Percentiles rank a stretch among this genome's conserved stretches.
These are phyloP conservation scores for Microplitis manilae DNA, from an alignment of 2,888 invertebrate species.

Conservation along the genomic window DNA sequence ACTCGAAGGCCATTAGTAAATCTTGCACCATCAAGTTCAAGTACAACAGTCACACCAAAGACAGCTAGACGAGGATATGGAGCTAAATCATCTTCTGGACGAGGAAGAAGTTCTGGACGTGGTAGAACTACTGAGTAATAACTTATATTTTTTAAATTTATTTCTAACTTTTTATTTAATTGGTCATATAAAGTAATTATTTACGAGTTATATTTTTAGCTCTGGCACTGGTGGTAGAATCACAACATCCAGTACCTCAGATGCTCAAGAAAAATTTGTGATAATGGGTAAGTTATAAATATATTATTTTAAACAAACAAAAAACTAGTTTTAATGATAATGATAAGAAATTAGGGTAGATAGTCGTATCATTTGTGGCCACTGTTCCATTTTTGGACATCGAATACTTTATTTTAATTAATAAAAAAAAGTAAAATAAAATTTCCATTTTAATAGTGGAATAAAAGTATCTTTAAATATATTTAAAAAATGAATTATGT, in stretches of 20 bases:
- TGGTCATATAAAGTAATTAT: neutral
- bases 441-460: no score
- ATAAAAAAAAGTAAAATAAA: no score
- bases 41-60: conserved; percentile 18
- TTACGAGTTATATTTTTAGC: neutral
- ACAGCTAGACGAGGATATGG: conserved; percentile 33
- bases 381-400: no score
- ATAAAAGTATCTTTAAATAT: no score
- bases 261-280: conserved; percentile 22
- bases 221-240: conserved; percentile 22
- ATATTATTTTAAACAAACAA: neutral
- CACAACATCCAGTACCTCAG: conserved; percentile 30
- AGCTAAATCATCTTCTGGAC: conserved; percentile 42
- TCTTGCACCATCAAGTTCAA: conserved; percentile 32
- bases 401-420: no score
- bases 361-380: no score
- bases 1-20: conserved; percentile 44
- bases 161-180: neutral
- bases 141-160: neutral
- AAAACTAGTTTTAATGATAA: neutral
- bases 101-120: conserved; percentile 31
- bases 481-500: no score
- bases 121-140: conserved; percentile 36
- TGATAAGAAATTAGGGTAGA: conserved; percentile 1
- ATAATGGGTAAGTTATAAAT: conserved; percentile 32